phyloP scores from a whole-genome alignment of 2,888 invertebrate species.

The Sepioteuthis lessoniana region DNA sequence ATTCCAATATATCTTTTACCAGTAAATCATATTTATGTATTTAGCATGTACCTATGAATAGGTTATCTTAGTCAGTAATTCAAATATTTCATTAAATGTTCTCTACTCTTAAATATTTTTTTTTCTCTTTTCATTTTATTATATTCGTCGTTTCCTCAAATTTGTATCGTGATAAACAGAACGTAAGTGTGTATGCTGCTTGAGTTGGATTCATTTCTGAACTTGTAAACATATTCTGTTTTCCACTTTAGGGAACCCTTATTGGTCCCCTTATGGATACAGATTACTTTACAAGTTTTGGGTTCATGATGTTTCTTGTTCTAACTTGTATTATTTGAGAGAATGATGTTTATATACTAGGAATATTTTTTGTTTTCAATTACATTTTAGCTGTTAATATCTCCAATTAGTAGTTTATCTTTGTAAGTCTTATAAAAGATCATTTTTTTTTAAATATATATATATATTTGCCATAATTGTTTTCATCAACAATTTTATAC shows the following conservation, averaged over 20 bases:
- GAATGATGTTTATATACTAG: not conserved
- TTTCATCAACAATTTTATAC: not conserved
- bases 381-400: not conserved
- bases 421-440: not conserved
- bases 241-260: not conserved
- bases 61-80: not conserved
- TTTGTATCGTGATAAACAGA: constrained; percentile 12
- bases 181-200: constrained; percentile 14
- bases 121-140: not conserved
- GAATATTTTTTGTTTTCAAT: not conserved
- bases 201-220: not conserved
- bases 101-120: not conserved
- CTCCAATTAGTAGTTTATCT: not conserved
- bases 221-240: not conserved
- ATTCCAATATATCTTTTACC: too few relatives aligned
- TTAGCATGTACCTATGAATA: not conserved
- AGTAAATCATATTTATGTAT: not conserved
- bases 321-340: not conserved
- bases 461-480: not conserved
- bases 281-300: not conserved
- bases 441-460: not conserved
- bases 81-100: not conserved
- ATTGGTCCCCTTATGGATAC: not conserved
- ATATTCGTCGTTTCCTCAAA: not conserved
- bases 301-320: not conserved